A percentile compares a stretch with the other conserved stretches of the same genome.
phyloP scores from a whole-genome alignment of 2,797 vertebrate species.

The Propithecus perrieri region DNA sequence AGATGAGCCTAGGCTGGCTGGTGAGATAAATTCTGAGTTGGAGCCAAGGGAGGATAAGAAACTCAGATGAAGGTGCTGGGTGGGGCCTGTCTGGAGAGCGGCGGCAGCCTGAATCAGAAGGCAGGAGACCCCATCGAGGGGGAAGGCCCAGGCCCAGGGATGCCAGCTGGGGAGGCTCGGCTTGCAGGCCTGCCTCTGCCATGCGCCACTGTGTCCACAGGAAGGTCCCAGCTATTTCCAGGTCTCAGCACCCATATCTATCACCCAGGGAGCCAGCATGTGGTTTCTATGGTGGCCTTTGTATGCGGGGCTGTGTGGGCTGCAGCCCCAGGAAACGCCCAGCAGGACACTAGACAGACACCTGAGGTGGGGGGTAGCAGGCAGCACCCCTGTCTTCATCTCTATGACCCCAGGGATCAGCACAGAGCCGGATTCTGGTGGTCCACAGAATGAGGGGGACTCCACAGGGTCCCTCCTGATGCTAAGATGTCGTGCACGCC shows the following conservation, averaged over 20 bases:
- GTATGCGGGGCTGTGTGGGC: background rate
- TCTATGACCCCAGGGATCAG: background rate
- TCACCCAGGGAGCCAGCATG: no score
- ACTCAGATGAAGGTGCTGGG: no score
- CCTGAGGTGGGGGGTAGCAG: background rate
- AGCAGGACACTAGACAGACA: background rate
- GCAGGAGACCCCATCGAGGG: background rate
- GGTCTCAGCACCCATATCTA: background rate
- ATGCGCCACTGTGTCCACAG: background rate
- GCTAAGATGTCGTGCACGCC: background rate
- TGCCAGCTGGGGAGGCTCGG: background rate
- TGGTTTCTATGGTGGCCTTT: background rate
- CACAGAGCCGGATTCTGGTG: fast-evolving
- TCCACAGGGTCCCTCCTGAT: background rate
- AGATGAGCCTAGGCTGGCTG: background rate
- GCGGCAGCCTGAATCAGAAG: background rate
- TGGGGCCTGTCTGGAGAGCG: background rate
- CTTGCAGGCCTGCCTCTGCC: background rate
- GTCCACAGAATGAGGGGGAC: fast-evolving
- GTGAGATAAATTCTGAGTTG: background rate
- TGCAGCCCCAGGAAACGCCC: background rate
- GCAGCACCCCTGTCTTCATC: background rate
- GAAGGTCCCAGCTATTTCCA: background rate
- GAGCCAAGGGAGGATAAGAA: background rate
- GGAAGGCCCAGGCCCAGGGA: background rate